A percentile compares a stretch with the other conserved stretches of the same genome.
Conservation (phyloP, 2,113 vertebrate species). For the Benitochromis conjunctus region DNA sequence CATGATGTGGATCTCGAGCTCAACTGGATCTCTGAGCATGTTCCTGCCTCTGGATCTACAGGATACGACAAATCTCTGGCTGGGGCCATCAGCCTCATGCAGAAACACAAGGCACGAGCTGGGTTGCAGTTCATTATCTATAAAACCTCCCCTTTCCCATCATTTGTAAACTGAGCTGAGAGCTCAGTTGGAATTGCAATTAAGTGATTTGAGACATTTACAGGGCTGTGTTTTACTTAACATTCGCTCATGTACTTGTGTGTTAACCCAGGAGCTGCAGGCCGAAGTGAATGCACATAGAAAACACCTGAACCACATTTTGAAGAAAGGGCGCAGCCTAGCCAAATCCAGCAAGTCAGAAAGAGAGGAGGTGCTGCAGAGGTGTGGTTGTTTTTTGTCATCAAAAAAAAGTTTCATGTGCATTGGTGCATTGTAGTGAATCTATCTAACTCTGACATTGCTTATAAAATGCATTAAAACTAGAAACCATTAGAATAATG, state of each 20-base stretch:
- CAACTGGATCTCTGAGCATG: slow-evolving; percentile 81
- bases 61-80: slow-evolving; percentile 69
- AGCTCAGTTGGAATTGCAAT: neutral
- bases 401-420: neutral
- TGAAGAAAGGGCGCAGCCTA: slow-evolving; percentile 76
- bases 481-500: neutral
- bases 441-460: neutral
- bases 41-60: slow-evolving; percentile 60
- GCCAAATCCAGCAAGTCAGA: slow-evolving; percentile 62
- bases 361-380: slow-evolving; percentile 65
- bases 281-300: slow-evolving; percentile 78
- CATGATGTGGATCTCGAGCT: slow-evolving; percentile 79
- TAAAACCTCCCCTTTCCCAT: neutral
- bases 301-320: slow-evolving; percentile 71
- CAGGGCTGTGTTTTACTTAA: neutral
- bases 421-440: neutral
- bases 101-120: slow-evolving; percentile 81
- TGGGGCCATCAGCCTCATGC: slow-evolving; percentile 71
- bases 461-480: neutral
- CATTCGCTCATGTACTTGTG: neutral
- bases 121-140: neutral
- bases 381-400: slow-evolving; percentile 14
- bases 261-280: slow-evolving; percentile 74
- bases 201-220: neutral
- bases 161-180: neutral